phyloP scores from a whole-genome alignment of 30 jellyfish, hydroid and myxozoan species.

The Turritopsis dohrnii region DNA sequence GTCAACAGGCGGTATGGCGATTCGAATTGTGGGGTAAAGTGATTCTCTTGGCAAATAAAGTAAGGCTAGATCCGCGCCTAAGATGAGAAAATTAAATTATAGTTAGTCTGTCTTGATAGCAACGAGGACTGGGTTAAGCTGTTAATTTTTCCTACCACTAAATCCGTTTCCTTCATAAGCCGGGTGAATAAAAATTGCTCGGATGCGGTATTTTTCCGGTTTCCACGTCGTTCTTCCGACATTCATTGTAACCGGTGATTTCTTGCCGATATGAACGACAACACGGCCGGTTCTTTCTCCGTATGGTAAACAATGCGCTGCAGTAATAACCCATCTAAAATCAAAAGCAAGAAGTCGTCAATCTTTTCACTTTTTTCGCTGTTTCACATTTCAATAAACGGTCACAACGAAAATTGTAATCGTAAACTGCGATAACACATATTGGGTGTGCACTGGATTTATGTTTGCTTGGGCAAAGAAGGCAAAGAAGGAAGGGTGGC shows the following conservation, averaged over 20 bases:
- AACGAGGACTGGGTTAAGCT: no score
- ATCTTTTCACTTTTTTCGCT: neutral
- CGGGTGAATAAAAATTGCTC: constrained; percentile 87
- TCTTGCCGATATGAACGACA: constrained; percentile 80
- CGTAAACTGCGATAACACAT: no score
- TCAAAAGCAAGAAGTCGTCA: neutral
- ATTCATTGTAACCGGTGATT: constrained; percentile 43
- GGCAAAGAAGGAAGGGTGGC: no score
- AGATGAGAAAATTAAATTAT: neutral
- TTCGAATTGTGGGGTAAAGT: constrained; percentile 70
- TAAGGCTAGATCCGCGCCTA: constrained; percentile 91
- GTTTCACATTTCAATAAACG: no score
- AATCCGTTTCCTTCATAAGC: constrained; percentile 86
- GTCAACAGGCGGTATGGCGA: constrained; percentile 93
- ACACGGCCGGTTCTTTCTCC: constrained; percentile 87
- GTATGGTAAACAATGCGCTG: constrained; percentile 93
- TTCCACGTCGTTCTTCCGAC: constrained; percentile 43
- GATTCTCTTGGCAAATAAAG: constrained; percentile 79
- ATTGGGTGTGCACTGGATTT: no score
- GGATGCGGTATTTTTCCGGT: constrained; percentile 69
- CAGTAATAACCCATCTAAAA: constrained; percentile 88
- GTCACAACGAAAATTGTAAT: no score
- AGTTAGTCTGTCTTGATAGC: neutral
- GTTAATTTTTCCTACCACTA: constrained; percentile 61
- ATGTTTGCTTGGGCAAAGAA: no score